Evolutionary conservation across 2,888 invertebrate genomes (phyloP), one percentile per base, ranked within the genome.

Genomic region (Apotomis betuletana): DNA sequence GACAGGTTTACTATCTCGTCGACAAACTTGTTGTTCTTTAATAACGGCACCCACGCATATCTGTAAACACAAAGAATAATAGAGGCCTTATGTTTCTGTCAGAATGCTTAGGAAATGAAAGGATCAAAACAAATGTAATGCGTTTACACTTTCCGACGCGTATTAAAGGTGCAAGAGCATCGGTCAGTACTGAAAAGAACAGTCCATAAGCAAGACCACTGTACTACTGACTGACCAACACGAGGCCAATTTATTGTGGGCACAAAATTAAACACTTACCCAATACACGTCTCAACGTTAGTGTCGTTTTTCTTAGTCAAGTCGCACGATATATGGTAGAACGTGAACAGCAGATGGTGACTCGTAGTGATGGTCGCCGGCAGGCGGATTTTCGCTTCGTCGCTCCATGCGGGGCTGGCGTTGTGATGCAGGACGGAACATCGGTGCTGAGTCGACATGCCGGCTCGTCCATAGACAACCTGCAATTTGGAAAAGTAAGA

Each of bases 311-410:
- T 96, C 87, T 97, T 96, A 65, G 96, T 95, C 76, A 96, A 94
- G 90, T 98, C 97, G 85, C 99, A 99, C 74, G 98, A 98, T 74
- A 99, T 97, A 87, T 99, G 99, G 84, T 97, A 96, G 91, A 99
- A 99, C 4, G 97, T 97, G 91, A 99, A 99, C 67, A 99, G 94
- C 70, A 99, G 90, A 86, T 99, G 99, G 88, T 99, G 99, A 67
- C 96, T 95, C 0, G 96, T 90, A 57, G 97, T 96, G 65, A 99
- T 92, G 75, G 97, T 96, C 15, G 97, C 95, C 0, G 99, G 99
- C 51, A 99, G 93, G 38, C 96, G 95, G 73, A 99, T 94, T 93
- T 99, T 99, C 60, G 98, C 96, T 92, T 99, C 99, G 87, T 98
- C 98, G 84, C 97, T 96, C 97, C 98, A 99, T 15, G 96, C 95